phyloP scores from a whole-genome alignment of 2,113 vertebrate species.

The Chloropsis hardwickii region DNA sequence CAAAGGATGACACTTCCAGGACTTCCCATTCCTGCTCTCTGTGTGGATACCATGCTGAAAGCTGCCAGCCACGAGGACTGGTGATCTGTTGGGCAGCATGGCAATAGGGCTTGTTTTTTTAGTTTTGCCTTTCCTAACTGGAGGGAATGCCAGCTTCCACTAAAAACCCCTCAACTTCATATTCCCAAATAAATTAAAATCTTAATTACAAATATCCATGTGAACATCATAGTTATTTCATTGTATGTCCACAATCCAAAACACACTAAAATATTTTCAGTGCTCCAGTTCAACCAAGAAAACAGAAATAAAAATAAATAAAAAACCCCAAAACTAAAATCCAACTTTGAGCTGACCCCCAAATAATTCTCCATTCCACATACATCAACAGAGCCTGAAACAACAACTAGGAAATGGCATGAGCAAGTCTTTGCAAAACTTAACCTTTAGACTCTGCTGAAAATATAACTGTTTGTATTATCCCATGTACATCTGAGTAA shows the following conservation, averaged over 20 bases:
- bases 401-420: background rate
- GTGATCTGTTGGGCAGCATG: background rate
- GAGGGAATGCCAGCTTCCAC: background rate
- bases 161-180: background rate
- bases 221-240: background rate
- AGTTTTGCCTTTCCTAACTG: background rate
- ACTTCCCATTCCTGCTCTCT: background rate
- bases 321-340: background rate
- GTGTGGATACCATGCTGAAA: background rate
- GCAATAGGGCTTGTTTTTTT: background rate
- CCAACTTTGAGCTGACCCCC: background rate
- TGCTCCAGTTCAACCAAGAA: background rate
- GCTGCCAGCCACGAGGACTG: background rate
- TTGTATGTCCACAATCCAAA: background rate
- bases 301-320: background rate
- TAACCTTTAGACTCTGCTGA: background rate
- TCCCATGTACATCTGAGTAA: rapidly evolving
- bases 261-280: background rate
- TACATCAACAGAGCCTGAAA: background rate
- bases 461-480: background rate
- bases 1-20: background rate
- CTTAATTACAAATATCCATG: background rate
- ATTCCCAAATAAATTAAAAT: background rate
- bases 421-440: background rate
- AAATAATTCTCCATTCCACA: background rate